Evolutionary conservation across 1,140 invertebrate species (phyloP), one percentile per base, ranked within the genome.

Genomic region (Apis dorsata): DNA sequence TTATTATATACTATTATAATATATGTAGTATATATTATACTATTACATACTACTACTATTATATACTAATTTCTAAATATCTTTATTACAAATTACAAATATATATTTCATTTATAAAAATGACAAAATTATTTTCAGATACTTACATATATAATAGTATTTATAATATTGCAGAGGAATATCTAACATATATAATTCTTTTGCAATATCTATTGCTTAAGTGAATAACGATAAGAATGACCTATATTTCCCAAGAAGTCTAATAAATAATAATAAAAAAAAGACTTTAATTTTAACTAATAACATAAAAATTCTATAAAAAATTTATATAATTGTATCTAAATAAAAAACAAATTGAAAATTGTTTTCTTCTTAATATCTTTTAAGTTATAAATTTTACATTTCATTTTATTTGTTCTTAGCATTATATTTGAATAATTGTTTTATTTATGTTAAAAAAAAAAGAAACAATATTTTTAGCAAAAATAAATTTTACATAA

Each of bases 171-270:
- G 62, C 17, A 28, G 13, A 53, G 4, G 53, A 53, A 70, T 51
- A 28, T 69, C 3, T 34, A 34, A 28, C 7, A 10, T 15, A 65
- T 9, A 65, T 65, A 65, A 34, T 65, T 2, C 24, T 79, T 62
- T 72, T 44, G 57, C 57, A 62, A 79, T 9, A 28, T 10, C 0
- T 44, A 63, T 63, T 73, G 34, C 49, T 53, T 24, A 73, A 73
- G 17, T n/a, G 11, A 44, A 53, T 51, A 44, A n/a, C 19, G 78
- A 80, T 80, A 80, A 80, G 49, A 63, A 55, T 80, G 71, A 79
- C 44, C 57, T 62, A 70, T 79, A n/a, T 17, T 17, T 28, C 9
- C 24, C 9, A 72, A 2, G 10, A 8, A 53, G 17, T 4, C 1
- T 19, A 79, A 8, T 7, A 62, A 15, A 19, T 17, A 80, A 49